These are phyloP conservation scores for Hyles lineata DNA, from an alignment of 2,888 invertebrate genomes.

Conservation along the genomic window DNA sequence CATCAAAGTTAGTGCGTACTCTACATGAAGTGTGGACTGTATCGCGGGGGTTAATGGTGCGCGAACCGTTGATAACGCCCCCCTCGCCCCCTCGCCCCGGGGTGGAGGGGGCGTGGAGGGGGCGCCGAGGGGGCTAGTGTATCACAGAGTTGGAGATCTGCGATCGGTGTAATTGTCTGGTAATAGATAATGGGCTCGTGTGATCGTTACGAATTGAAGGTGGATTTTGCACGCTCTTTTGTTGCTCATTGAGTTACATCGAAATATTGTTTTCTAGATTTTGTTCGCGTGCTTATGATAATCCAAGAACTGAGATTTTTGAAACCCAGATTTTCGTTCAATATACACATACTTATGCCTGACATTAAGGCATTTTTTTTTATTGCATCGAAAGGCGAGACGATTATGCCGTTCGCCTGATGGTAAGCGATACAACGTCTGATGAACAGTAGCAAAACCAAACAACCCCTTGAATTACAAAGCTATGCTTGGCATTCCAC, in stretches of 20 bases:
- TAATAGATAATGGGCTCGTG: slow-evolving; percentile 59
- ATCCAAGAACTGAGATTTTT: too few species aligned
- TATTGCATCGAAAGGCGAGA: too few species aligned
- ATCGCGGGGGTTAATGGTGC: slow-evolving; percentile 80
- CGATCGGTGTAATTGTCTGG: slow-evolving; percentile 76
- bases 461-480: too few species aligned
- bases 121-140: slow-evolving; percentile 40
- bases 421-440: too few species aligned
- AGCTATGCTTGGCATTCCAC: too few species aligned
- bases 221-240: neutral
- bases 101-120: slow-evolving; percentile 41
- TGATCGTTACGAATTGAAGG: slow-evolving; percentile 21
- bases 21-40: slow-evolving; percentile 77
- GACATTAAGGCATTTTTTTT: too few species aligned
- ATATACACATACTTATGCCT: too few species aligned
- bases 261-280: too few species aligned
- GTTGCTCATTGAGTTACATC: neutral
- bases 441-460: too few species aligned
- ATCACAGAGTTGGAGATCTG: slow-evolving; percentile 67
- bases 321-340: too few species aligned
- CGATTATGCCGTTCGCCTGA: too few species aligned
- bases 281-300: too few species aligned
- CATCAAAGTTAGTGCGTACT: slow-evolving; percentile 67
- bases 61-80: slow-evolving; percentile 72
- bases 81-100: slow-evolving; percentile 36